Evolutionary conservation across 2,888 invertebrate species (phyloP), one percentile per base, ranked within the genome.

Genomic region (Sarcophaga variegata): DNA sequence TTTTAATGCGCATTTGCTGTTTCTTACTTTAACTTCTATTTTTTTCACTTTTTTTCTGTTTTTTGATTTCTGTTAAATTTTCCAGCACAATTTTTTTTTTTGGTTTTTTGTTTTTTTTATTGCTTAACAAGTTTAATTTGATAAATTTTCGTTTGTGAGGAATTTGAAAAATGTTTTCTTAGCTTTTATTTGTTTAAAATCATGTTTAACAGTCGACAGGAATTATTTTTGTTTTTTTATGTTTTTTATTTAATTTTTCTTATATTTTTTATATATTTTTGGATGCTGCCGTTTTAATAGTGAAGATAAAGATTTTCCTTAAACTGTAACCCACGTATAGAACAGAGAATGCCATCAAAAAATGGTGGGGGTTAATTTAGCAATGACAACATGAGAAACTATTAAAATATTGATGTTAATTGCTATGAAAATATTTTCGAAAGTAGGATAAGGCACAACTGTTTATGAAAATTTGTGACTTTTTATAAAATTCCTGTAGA

Each of bases 1-100:
- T 82, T 85, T 80, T 85, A 85, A 83, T 80, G 82, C 80, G 80
- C 67, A 77, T 87, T 85, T 82, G 80, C 76, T 81, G 80, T 76
- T 85, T 69, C 74, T 83, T 14, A 67, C 6, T 67, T 81, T 69
- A 37, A 37, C 37, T 37, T 37, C 10, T 71, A 14, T 59, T 62
- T 69, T 60, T 62, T 25, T 54, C 10, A 62, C 4, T 27, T 27
- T 47, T 49, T 20, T 49, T 64, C 49, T 67, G 4, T 71, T 60
- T 54, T 71, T 11, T 22, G 4, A 27, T 27, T 37, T 25, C 60
- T 72, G 8, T 71, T 60, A 69, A 64, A 76, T 77, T 77, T 81
- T 70, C 47, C 47, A 59, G 14, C 49, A 54, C 4, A 54, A 60
- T 77, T 82, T 83, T 49, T 49, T 49, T 83, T 14, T 14, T 17